Base-by-base conservation (phyloP, 2,888 invertebrate species). In the Microplitis deprimator region DNA sequence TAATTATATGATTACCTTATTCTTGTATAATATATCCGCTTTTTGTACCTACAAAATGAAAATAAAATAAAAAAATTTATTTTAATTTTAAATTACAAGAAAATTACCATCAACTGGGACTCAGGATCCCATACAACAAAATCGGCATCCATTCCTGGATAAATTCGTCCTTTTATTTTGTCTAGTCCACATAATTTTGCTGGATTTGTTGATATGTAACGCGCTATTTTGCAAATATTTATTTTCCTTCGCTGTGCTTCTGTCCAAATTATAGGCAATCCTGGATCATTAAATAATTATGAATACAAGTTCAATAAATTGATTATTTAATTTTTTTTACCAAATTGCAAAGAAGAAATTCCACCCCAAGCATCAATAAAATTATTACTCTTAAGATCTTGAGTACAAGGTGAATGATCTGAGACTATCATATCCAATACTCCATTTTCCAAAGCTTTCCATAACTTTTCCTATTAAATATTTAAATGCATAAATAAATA, bases 331-430 rank as follows among this genome's bases (percentile, higher is more conserved):
- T 64, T 16, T 16, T 39, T n/a, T 8, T 79, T 88, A 93, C 94
- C 94, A 86, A 94, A 93, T 86, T 95, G 95, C 38, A 95, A 89
- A 0, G 94, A 94, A 0, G 94, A 93, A 78, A 95, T 93, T 68
- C 95, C 95, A 41, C 94, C 94, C 94, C 94, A 94, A 40, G 95
- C 94, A 81, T 92, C 92, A 77, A 94, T 85, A 84, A 94, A 94
- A 84, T 94, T 92, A 40, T 93, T 92, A 20, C 85, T 89, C 72
- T 85, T 85, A 3, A 89, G 79, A 17, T 87, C 82, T 13, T 84
- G 84, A 1, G 86, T 80, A 83, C 89, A 81, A 0, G 86, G 87
- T 17, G 87, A 87, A 74, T 87, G 87, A 77, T 87, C 86, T 5
- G 87, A 87, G 7, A 85, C 85, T 10, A 87, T 81, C 85, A 94